Evolutionary conservation across 2,888 invertebrate species (phyloP).

Genomic region (Zaprionus lineosus): DNA sequence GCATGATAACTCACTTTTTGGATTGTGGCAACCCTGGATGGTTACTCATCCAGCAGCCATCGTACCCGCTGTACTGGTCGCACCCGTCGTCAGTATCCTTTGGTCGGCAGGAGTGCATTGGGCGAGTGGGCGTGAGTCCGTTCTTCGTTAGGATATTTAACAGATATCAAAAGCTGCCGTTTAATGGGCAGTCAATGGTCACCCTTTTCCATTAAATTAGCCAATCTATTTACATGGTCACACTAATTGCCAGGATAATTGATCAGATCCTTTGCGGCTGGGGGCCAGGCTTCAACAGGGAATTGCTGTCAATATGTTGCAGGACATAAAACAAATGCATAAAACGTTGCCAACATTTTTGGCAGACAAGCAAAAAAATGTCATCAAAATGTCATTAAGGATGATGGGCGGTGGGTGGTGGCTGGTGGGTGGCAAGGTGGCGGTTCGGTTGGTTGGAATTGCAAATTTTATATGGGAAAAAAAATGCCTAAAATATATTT

Average conservation of each 20-base stretch:
- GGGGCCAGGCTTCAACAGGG: no score
- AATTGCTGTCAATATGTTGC: constrained; percentile 18
- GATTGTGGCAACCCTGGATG: constrained; percentile 25
- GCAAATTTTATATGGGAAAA: background rate
- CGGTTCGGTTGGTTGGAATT: background rate
- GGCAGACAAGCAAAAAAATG: constrained; percentile 38
- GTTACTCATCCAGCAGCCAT: no score
- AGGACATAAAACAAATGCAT: constrained; percentile 23
- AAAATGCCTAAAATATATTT: constrained; percentile 8
- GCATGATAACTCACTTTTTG: constrained; percentile 72
- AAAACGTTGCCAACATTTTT: constrained; percentile 12
- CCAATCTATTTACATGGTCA: constrained; percentile 61
- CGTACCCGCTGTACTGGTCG: no score
- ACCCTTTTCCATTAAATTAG: constrained; percentile 46
- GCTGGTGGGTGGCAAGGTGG: no score
- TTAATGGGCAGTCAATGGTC: background rate
- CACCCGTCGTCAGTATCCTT: no score
- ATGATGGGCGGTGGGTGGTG: no score
- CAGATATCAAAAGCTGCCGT: background rate
- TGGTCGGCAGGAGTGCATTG: no score
- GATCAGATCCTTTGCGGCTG: constrained; percentile 2
- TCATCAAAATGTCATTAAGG: constrained; percentile 73
- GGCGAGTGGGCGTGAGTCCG: no score
- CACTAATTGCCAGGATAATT: constrained; percentile 65
- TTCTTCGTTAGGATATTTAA: no score